Conservation (phyloP, 2,888 invertebrate genomes). For the Hirtodrosophila confusa region DNA sequence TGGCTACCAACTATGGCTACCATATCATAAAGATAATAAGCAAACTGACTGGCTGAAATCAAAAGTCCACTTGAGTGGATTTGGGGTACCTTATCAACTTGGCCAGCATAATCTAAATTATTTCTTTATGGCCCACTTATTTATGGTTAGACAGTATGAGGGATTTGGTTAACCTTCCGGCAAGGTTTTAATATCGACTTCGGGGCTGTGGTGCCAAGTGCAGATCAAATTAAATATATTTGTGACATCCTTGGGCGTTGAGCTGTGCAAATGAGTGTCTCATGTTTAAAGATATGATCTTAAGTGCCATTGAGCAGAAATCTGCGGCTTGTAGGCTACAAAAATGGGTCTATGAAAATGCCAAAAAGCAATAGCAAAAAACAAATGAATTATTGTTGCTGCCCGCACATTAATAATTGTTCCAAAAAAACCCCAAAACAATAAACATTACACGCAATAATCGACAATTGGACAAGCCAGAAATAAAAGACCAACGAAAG, state of each 20-base stretch:
- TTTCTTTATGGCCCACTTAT: conserved; percentile 7
- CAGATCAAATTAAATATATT: conserved; percentile 5
- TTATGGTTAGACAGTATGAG: not conserved
- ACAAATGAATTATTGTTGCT: conserved; percentile 40
- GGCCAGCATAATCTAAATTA: conserved; percentile 37
- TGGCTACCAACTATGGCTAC: not conserved
- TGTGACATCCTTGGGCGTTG: conserved; percentile 35
- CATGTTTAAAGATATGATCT: conserved; percentile 27
- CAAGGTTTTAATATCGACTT: not conserved
- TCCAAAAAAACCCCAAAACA: conserved; percentile 37
- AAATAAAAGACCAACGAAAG: conserved; percentile 38
- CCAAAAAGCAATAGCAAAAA: conserved; percentile 17
- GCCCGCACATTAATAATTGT: conserved; percentile 45
- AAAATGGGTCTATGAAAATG: no score
- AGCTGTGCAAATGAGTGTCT: conserved; percentile 30
- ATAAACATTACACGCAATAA: conserved; percentile 62
- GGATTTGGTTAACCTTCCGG: conserved; percentile 3
- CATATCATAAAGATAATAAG: conserved; percentile 40
- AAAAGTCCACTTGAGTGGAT: conserved; percentile 24
- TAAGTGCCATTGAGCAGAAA: conserved; percentile 44
- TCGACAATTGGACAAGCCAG: conserved; percentile 43
- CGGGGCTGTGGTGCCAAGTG: conserved; percentile 12
- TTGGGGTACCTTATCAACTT: conserved; percentile 23
- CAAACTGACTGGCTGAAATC: conserved; percentile 8
- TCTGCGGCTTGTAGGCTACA: conserved; percentile 12